These are phyloP conservation scores for Blastobasis lacticolella DNA, from an alignment of 2,888 invertebrate genomes.

Conservation along the genomic window DNA sequence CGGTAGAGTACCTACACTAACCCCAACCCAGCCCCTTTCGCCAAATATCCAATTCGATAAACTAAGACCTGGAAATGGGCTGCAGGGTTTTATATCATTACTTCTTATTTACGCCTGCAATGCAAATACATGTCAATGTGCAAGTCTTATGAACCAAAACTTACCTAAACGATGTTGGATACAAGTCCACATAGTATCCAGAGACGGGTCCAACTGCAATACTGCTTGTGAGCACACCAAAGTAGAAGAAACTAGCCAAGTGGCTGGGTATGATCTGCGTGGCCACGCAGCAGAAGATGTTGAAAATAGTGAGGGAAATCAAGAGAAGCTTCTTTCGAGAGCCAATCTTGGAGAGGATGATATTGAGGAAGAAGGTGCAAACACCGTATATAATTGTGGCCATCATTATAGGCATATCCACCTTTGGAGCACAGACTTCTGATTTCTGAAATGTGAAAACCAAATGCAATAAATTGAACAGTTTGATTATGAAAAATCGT, in stretches of 20 bases:
- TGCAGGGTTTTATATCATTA: too few species aligned
- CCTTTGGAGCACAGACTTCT: too few species aligned
- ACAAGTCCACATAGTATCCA: conserved; percentile 38
- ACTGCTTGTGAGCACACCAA: conserved; percentile 19
- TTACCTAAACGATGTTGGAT: conserved; percentile 40
- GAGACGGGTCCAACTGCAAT: conserved; percentile 30
- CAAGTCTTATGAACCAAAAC: conserved; percentile 3
- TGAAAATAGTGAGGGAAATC: conserved; percentile 2
- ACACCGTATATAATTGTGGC: neutral
- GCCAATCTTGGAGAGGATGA: conserved; percentile 14
- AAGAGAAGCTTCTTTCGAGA: conserved; percentile 14
- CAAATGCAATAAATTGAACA: too few species aligned
- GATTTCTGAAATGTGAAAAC: too few species aligned
- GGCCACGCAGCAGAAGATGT: too few species aligned
- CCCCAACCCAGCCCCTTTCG: too few species aligned
- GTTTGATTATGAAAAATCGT: too few species aligned
- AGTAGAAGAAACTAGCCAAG: conserved; percentile 12
- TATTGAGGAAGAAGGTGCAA: conserved; percentile 5
- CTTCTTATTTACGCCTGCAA: too few species aligned
- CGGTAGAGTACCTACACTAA: too few species aligned
- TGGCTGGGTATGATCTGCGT: conserved; percentile 6
- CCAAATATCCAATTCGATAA: too few species aligned
- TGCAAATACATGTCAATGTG: too few species aligned
- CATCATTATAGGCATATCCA: neutral
- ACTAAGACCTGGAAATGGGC: too few species aligned